A percentile compares a stretch with the other conserved stretches of the same genome.
Evolutionary conservation across 1,140 invertebrate genomes (phyloP).

Genomic region (Dendrolimus punctatus): DNA sequence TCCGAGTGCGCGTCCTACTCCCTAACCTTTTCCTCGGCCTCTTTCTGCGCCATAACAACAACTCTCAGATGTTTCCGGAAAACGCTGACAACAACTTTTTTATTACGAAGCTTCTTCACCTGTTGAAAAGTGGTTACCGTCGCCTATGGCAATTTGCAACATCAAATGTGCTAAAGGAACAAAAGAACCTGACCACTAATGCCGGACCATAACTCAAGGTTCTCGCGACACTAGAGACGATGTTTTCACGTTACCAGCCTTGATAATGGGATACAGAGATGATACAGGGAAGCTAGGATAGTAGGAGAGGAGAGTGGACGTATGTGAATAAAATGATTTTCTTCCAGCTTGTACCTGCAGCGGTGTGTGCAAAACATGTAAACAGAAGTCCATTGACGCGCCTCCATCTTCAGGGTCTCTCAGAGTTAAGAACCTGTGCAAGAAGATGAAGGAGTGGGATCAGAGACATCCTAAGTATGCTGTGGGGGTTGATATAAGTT

Average conservation of each 20-base stretch:
- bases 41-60: too few species aligned
- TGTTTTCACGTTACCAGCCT: background rate
- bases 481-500: too few species aligned
- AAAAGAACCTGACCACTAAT: too few species aligned
- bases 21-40: too few species aligned
- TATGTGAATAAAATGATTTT: background rate
- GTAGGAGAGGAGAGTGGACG: background rate
- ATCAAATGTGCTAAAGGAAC: too few species aligned
- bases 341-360: background rate
- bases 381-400: background rate
- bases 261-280: background rate
- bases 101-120: too few species aligned
- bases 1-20: too few species aligned
- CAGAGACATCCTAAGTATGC: conserved; percentile 10
- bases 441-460: conserved; percentile 13
- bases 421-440: background rate
- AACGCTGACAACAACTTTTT: too few species aligned
- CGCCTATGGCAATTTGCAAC: too few species aligned
- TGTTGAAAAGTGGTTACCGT: too few species aligned
- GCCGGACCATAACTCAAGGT: too few species aligned
- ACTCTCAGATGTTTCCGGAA: too few species aligned
- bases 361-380: background rate
- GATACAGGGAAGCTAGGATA: background rate
- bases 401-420: background rate
- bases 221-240: background rate